Evolutionary conservation across 2,113 vertebrate genomes (phyloP), one percentile per base, ranked within the genome.

Genomic region (Hucho hucho): DNA sequence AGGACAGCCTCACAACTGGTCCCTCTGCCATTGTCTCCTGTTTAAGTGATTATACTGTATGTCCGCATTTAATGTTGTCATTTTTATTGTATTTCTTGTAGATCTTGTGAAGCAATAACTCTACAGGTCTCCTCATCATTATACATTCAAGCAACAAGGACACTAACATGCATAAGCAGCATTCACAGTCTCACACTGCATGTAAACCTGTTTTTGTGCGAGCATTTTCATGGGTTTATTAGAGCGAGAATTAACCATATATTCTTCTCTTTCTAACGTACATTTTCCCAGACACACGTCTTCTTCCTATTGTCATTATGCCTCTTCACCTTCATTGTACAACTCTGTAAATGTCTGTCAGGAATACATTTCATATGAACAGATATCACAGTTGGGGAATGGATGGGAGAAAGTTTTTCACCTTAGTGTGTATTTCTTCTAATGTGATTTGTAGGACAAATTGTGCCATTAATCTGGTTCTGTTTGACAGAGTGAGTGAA

Each of bases 371-470:
- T 94, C 95, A 96, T 96, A 95, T 96, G 94, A 94, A 93, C 92
- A 95, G 94, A 95, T 93, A 93, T 92, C 83, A 83, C 91, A 76
- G 90, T 91, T 90, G 91, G 93, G 94, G 95, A 95, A 94, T 93
- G 93, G 91, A 90, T 72, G 18, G 37, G 65, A 68, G 53, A 68
- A 56, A 70, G 92, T 92, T 91, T 81, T 91, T 92, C 92, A 76
- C 93, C 93, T 92, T 92, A 93, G 92, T 92, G 92, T 78, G 92
- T 92, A 73, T 93, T 95, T 94, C 94, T 90, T 89, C 94, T 95
- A 96, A 96, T 95, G 95, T 95, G 94, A 96, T 96, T 96, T 95
- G 95, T 95, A 93, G 94, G 94, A 94, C 94, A 95, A 96, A 96
- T 95, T 95, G 94, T 94, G 94, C 94, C 94, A 95, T 96, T 95